Conservation (phyloP, 2,888 invertebrate species). For the Lacanobia wlatinum region DNA sequence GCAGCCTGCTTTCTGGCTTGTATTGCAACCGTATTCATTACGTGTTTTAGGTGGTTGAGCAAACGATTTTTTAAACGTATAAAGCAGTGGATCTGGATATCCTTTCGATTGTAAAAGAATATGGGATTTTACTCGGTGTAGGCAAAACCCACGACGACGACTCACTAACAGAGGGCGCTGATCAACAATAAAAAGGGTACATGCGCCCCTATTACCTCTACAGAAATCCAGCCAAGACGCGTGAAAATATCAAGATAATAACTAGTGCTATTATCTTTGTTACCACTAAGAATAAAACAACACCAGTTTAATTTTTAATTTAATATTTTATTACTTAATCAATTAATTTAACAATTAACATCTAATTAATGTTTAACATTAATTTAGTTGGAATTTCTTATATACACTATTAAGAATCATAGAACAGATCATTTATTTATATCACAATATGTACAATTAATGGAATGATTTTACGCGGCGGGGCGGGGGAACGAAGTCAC, state of each 20-base stretch:
- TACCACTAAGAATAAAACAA: slow-evolving; percentile 24
- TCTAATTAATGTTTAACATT: slow-evolving; percentile 89
- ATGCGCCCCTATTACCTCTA: not conserved
- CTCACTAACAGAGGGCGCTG: not conserved
- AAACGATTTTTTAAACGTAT: too few species aligned
- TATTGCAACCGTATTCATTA: too few species aligned
- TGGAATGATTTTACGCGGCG: slow-evolving; percentile 74
- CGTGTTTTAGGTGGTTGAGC: too few species aligned
- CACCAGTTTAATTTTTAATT: slow-evolving; percentile 45
- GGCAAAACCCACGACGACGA: not conserved
- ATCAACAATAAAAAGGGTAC: not conserved
- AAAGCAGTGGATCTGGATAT: too few species aligned
- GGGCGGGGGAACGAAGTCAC: slow-evolving; percentile 54
- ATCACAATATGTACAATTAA: slow-evolving; percentile 88
- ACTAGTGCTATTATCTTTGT: too few species aligned
- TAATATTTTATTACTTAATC: slow-evolving; percentile 70
- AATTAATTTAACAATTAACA: slow-evolving; percentile 85
- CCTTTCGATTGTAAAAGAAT: too few species aligned
- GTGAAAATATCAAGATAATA: too few species aligned
- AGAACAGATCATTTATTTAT: slow-evolving; percentile 72
- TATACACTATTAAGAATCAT: slow-evolving; percentile 58
- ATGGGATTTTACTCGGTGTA: too few species aligned
- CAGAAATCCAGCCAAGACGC: too few species aligned
- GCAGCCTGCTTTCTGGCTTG: too few species aligned
- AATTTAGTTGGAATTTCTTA: slow-evolving; percentile 75